Base-by-base conservation (phyloP, 2,888 invertebrate genomes). In the Piscicola geometra region DNA sequence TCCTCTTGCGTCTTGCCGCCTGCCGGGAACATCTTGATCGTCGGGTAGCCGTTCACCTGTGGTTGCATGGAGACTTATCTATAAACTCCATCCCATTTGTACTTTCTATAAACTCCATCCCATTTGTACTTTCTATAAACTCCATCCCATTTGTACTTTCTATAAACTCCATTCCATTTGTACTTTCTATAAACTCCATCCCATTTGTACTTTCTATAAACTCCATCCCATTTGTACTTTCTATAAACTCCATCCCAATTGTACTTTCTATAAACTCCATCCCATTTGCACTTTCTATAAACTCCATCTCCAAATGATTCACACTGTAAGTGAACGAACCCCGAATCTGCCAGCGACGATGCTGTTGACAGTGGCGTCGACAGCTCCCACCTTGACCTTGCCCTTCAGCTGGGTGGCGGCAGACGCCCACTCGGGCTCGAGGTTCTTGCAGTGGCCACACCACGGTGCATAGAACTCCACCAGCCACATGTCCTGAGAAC, bases 391-490 rank as follows among this genome's bases (percentile, higher is more conserved):
- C 88, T 97, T 98, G 71, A 85, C 84, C 88, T 97, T 97, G 82
- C 97, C 98, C 87, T 94, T 96, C 30, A 99, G 89, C 84, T 96
- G 92, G 2, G 90, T 88, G 28, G 99, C 98, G 0, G 99, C 99
- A 83, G 91, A 90, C 18, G 92, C 92, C 97, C 97, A 99, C 80
- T 96, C 93, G 0, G 98, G 98, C 75, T 92, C 97, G 75, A 99
- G 88, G 84, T 91, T 94, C 87, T 98, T 97, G 80, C 85, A 86
- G 76, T 86, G 85, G 1, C 85, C 85, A 92, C 95, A 95, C 88
- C 88, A 88, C 3, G 88, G 88, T 5, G 98, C 98, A 86, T 90
- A 98, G 89, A 99, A 98, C 86, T 98, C 97, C 0, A 99, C 94
- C 81, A 99, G 87, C 96, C 97, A 98, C 86, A 95, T 89, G 83